phyloP scores from a whole-genome alignment of 2,888 invertebrate genomes.

The Tanaodytes sp. region DNA sequence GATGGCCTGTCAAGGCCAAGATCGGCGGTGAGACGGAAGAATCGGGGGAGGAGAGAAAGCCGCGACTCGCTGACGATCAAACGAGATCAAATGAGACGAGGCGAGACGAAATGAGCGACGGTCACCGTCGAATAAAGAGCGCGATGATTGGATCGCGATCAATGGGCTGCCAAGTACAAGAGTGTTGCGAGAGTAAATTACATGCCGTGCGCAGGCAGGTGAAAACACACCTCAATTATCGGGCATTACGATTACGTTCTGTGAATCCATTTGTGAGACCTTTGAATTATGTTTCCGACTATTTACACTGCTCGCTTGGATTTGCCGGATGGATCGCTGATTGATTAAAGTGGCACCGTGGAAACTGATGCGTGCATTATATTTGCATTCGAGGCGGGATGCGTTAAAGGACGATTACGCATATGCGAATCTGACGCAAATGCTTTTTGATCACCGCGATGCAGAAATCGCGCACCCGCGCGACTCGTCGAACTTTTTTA shows the following conservation, averaged over 20 bases:
- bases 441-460: too few species aligned
- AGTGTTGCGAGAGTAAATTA: constrained; percentile 28
- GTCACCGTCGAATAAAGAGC: constrained; percentile 29
- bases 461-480: too few species aligned
- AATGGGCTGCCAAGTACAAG: constrained; percentile 37
- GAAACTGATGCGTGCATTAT: too few species aligned
- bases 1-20: too few species aligned
- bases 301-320: background rate
- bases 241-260: constrained; percentile 37
- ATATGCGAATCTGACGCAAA: too few species aligned
- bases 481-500: too few species aligned
- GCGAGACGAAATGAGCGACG: constrained; percentile 28
- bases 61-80: background rate
- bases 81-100: constrained; percentile 18
- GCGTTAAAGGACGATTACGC: too few species aligned
- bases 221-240: constrained; percentile 35
- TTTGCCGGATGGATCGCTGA: background rate
- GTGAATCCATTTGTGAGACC: constrained; percentile 36
- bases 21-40: too few species aligned
- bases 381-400: too few species aligned
- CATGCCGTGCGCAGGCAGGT: constrained; percentile 23
- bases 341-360: constrained; percentile 9
- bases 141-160: constrained; percentile 38
- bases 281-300: constrained; percentile 39
- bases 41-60: constrained; percentile 12